Percentiles rank a stretch among this genome's conserved stretches.
phyloP scores from a whole-genome alignment of 2,797 vertebrate genomes.

The Trichosurus vulpecula region DNA sequence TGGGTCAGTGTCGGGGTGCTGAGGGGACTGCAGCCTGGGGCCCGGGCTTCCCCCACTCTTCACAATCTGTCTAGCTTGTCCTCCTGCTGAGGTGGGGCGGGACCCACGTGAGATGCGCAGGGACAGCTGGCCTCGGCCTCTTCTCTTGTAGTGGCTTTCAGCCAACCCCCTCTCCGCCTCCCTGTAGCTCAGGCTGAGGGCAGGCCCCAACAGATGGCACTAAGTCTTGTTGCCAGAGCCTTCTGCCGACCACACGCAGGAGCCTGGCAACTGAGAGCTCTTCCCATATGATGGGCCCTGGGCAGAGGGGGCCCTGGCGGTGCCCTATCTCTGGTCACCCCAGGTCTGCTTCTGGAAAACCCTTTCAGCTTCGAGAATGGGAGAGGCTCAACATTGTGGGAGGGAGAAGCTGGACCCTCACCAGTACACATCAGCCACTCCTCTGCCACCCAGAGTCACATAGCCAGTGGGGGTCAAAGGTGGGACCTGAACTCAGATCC shows the following conservation, averaged over 20 bases:
- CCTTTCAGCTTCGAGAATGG: neutral
- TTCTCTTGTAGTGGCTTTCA: too few relatives aligned
- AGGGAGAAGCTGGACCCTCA: too few relatives aligned
- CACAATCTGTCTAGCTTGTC: too few relatives aligned
- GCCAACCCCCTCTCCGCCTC: neutral
- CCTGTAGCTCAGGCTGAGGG: neutral
- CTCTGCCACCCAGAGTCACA: too few relatives aligned
- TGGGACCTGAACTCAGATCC: neutral
- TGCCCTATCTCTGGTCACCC: neutral
- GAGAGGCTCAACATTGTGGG: too few relatives aligned
- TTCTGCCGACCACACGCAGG: rapidly evolving
- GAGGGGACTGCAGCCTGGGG: neutral
- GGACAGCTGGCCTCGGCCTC: neutral
- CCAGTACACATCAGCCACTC: too few relatives aligned
- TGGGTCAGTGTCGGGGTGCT: neutral
- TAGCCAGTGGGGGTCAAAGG: too few relatives aligned
- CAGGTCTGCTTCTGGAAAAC: too few relatives aligned
- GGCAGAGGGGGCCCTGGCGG: neutral
- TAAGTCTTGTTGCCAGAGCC: neutral
- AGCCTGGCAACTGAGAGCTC: neutral
- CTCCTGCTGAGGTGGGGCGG: neutral
- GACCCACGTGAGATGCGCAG: rapidly evolving
- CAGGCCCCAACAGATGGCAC: neutral
- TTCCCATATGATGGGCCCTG: rapidly evolving
- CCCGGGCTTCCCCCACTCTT: neutral